phyloP scores from a whole-genome alignment of 1,140 invertebrate species.

The Hetaerina americana region DNA sequence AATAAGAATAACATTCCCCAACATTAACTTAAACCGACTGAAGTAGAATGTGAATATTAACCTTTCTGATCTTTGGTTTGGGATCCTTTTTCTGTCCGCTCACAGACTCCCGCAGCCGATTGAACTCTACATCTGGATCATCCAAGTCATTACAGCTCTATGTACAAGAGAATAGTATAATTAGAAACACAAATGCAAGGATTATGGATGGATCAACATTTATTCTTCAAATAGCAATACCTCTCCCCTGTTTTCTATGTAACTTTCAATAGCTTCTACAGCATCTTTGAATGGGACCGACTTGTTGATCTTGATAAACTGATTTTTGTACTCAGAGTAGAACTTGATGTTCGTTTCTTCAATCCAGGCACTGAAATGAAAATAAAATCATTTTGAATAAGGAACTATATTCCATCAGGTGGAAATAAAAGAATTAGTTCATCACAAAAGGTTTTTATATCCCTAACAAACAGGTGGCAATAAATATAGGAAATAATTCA shows the following conservation, averaged over 20 bases:
- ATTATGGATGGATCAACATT: background rate
- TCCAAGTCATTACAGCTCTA: background rate
- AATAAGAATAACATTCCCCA: background rate
- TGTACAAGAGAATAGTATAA: background rate
- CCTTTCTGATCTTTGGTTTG: slow-evolving; percentile 21
- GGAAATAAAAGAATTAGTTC: too few relatives aligned
- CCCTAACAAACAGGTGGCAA: too few relatives aligned
- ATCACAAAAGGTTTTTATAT: too few relatives aligned
- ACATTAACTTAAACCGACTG: background rate
- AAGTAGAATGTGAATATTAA: slow-evolving; percentile 6
- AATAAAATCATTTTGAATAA: too few relatives aligned
- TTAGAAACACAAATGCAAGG: background rate
- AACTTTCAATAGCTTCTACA: slow-evolving; percentile 50
- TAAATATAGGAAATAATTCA: too few relatives aligned
- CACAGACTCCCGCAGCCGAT: slow-evolving; percentile 47
- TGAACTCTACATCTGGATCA: slow-evolving; percentile 45
- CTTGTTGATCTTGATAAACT: slow-evolving; percentile 64
- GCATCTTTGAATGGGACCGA: slow-evolving; percentile 71
- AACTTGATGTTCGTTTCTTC: slow-evolving; percentile 72
- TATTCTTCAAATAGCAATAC: background rate
- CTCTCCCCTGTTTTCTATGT: background rate
- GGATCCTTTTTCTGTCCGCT: slow-evolving; percentile 30
- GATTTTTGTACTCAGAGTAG: slow-evolving; percentile 69
- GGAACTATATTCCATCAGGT: too few relatives aligned
- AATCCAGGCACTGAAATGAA: slow-evolving; percentile 72